phyloP scores from a whole-genome alignment of 2,888 invertebrate species.

The Drosophila macrospina region DNA sequence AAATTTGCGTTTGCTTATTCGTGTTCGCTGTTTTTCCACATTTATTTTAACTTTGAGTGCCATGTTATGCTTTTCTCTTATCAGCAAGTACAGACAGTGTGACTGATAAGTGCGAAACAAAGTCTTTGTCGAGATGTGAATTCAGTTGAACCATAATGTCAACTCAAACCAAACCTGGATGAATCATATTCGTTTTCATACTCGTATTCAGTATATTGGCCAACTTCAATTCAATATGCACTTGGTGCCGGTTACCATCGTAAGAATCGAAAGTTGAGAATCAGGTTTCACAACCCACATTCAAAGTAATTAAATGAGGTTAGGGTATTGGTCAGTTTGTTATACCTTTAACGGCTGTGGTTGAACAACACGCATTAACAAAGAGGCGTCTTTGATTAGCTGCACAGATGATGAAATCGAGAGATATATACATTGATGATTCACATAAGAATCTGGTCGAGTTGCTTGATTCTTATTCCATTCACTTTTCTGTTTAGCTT shows the following conservation, averaged over 20 bases:
- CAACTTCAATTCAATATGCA: constrained; percentile 20
- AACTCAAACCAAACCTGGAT: constrained; percentile 4
- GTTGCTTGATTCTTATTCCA: constrained; percentile 9
- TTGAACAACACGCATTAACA: constrained; percentile 10
- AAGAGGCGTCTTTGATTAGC: constrained; percentile 17
- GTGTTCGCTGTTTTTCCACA: constrained; percentile 2
- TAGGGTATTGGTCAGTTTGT: constrained; percentile 29
- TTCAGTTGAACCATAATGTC: background rate
- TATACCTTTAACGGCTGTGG: constrained; percentile 13
- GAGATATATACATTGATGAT: constrained; percentile 11
- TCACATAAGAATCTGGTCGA: constrained; percentile 9
- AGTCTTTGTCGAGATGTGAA: background rate
- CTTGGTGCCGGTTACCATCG: constrained; percentile 11
- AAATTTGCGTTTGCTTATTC: constrained; percentile 32
- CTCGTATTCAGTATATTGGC: constrained; percentile 2
- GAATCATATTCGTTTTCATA: constrained; percentile 31
- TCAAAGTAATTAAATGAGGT: constrained; percentile 10
- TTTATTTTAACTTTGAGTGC: constrained; percentile 14
- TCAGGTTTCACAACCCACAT: constrained; percentile 59
- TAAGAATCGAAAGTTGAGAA: constrained; percentile 66
- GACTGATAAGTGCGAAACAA: constrained; percentile 34
- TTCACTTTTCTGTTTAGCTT: constrained; percentile 7
- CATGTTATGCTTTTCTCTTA: constrained; percentile 41
- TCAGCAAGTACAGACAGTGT: constrained; percentile 33
- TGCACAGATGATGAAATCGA: constrained; percentile 1